Base-by-base conservation (phyloP, 2,113 vertebrate species). In the Psittacus erithacus region DNA sequence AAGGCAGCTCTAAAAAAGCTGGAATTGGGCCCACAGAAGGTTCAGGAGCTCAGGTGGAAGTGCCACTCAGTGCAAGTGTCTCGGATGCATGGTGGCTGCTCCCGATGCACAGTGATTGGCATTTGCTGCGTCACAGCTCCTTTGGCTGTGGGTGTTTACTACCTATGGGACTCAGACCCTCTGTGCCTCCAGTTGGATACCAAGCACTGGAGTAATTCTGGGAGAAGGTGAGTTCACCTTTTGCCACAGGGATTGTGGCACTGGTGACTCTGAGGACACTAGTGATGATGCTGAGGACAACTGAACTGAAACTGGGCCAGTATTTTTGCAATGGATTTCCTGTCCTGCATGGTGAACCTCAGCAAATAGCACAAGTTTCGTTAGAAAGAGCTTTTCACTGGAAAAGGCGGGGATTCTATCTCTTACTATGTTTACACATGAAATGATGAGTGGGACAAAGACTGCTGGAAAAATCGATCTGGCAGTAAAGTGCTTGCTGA, bases 91-190 rank as follows among this genome's bases (percentile, higher is more conserved):
- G n/a, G 38, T n/a, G 73, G 19, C 22, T 2, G 0, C 29, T 67
- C 18, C n/a, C 0, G 2, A 69, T 9, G 17, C 0, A 1, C 19
- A 35, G 60, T 20, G 11, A 13, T 25, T 2, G 1, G 15, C 1
- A 5, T 81, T 60, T 84, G 50, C 60, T 63, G 31, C 41, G 70
- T 64, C 27, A 38, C 12, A 74, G 18, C 5, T 80, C 29, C 53
- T 74, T 64, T 0, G 1, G 19, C 52, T 79, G 28, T 75, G 68
- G 5, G 7, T 19, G 23, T 83, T 90, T 50, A 33, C 29, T 24
- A 46, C 25, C 22, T 19, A 25, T 24, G 18, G 64, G 27, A 90
- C 39, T n/a, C 79, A 69, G 47, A 47, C 7, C 15, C 27, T 18
- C 11, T 2, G 17, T 39, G 28, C 55, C 18, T 71, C 76, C 49